These are phyloP conservation scores for Drosophila prolongata DNA, from an alignment of 2,888 invertebrate genomes.

Conservation along the genomic window DNA sequence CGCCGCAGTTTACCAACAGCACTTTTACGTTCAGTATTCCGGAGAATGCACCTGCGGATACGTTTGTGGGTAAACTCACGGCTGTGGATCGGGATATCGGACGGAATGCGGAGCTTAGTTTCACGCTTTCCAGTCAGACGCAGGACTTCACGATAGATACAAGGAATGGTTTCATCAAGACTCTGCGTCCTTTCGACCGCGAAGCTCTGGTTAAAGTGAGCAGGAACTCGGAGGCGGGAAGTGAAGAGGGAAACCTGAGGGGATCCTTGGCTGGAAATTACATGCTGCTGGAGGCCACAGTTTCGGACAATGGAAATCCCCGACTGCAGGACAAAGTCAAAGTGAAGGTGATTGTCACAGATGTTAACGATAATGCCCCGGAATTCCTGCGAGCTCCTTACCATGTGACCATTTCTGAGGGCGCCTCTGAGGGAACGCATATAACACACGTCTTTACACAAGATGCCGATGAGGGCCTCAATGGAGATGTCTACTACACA, in stretches of 20 bases:
- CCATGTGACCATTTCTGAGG: conserved; percentile 95
- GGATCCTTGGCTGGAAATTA: conserved; percentile 86
- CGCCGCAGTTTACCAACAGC: conserved; percentile 95
- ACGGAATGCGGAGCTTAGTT: conserved; percentile 95
- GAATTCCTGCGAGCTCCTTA: conserved; percentile 93
- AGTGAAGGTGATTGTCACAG: conserved; percentile 93
- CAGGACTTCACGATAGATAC: conserved; percentile 94
- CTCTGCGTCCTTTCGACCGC: conserved; percentile 93
- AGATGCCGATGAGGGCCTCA: conserved; percentile 94
- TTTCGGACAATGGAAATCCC: conserved; percentile 92
- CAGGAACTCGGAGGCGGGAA: conserved; percentile 41
- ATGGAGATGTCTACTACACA: conserved; percentile 94
- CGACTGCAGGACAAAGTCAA: conserved; percentile 93
- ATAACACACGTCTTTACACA: conserved; percentile 93
- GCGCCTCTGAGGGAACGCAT: conserved; percentile 91
- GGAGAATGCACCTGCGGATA: conserved; percentile 94
- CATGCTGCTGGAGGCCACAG: conserved; percentile 93
- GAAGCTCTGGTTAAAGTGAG: conserved; percentile 90
- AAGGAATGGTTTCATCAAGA: conserved; percentile 95
- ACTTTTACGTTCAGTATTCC: conserved; percentile 95
- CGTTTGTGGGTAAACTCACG: conserved; percentile 95
- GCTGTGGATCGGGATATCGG: conserved; percentile 96
- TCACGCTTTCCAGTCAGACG: conserved; percentile 90
- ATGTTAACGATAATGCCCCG: conserved; percentile 96
- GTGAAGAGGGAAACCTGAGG: conserved; percentile 36